Percentiles rank a stretch among this genome's conserved stretches.
phyloP scores from a whole-genome alignment of 2,797 vertebrate genomes.

The Epinephelus coioides region DNA sequence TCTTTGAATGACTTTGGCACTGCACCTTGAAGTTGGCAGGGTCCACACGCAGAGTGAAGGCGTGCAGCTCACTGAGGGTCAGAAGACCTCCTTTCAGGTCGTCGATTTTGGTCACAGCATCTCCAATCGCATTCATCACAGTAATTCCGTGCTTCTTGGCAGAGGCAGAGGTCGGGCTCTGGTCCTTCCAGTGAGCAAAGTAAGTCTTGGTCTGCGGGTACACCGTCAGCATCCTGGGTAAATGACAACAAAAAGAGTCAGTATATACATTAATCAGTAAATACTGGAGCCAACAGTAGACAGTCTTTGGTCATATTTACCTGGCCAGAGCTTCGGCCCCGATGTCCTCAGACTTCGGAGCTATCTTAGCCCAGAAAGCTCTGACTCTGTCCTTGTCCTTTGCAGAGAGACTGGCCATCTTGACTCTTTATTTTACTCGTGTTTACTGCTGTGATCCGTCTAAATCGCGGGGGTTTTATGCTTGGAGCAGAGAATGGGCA shows the following conservation, averaged over 20 bases:
- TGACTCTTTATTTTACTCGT: slow-evolving; percentile 33
- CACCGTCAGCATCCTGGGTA: slow-evolving; percentile 81
- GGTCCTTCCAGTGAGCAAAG: slow-evolving; percentile 89
- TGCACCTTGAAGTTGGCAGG: slow-evolving; percentile 91
- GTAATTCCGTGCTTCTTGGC: slow-evolving; percentile 83
- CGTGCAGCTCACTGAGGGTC: slow-evolving; percentile 89
- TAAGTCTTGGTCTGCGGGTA: slow-evolving; percentile 91
- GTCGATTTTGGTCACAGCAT: slow-evolving; percentile 78
- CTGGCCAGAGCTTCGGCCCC: slow-evolving; percentile 86
- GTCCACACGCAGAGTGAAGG: slow-evolving; percentile 89
- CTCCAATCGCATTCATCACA: slow-evolving; percentile 71
- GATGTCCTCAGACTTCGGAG: background rate
- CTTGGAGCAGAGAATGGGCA: slow-evolving; percentile 2
- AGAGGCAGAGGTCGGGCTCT: slow-evolving; percentile 79
- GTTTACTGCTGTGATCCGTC: background rate
- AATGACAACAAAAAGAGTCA: background rate
- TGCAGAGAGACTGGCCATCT: slow-evolving; percentile 77
- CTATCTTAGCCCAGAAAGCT: slow-evolving; percentile 67
- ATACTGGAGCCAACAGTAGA: slow-evolving; percentile 18
- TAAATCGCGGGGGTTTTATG: background rate
- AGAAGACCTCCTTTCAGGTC: slow-evolving; percentile 79
- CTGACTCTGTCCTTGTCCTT: slow-evolving; percentile 84
- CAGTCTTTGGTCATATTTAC: slow-evolving; percentile 62
- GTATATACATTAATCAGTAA: background rate
- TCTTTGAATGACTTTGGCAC: too few relatives aligned